phyloP scores from a whole-genome alignment of 2,113 vertebrate species.

The Mesoclemmys tuberculata region DNA sequence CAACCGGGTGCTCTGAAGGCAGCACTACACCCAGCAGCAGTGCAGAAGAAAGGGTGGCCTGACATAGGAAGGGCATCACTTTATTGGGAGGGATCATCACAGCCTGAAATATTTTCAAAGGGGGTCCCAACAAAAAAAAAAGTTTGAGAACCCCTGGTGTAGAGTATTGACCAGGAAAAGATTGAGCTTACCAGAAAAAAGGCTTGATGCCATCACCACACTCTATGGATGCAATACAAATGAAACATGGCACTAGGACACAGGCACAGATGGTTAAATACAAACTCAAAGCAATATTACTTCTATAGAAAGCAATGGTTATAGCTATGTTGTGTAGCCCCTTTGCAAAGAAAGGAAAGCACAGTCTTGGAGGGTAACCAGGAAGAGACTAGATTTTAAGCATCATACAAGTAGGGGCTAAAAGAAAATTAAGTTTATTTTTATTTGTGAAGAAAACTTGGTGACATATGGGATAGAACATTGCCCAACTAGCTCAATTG shows the following conservation, averaged over 20 bases:
- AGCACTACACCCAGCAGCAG: too few relatives aligned
- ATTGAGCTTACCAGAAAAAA: accelerated
- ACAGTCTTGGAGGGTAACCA: not conserved
- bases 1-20: too few relatives aligned
- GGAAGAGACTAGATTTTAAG: not conserved
- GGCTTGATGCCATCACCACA: not conserved
- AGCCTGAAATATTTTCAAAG: too few relatives aligned
- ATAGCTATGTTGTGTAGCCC: accelerated
- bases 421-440: not conserved
- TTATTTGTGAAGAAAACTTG: not conserved
- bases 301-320: not conserved
- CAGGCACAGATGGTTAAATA: not conserved
- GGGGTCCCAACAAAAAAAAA: too few relatives aligned
- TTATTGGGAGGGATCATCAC: too few relatives aligned
- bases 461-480: not conserved
- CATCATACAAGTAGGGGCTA: not conserved
- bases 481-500: not conserved
- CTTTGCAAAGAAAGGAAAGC: not conserved
- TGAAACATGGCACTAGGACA: not conserved
- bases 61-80: too few relatives aligned
- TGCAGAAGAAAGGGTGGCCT: too few relatives aligned
- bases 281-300: accelerated
- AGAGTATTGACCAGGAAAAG: not conserved
- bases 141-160: too few relatives aligned
- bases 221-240: accelerated